These are phyloP conservation scores for Helleia helle DNA, from an alignment of 2,888 invertebrate genomes.

Conservation along the genomic window DNA sequence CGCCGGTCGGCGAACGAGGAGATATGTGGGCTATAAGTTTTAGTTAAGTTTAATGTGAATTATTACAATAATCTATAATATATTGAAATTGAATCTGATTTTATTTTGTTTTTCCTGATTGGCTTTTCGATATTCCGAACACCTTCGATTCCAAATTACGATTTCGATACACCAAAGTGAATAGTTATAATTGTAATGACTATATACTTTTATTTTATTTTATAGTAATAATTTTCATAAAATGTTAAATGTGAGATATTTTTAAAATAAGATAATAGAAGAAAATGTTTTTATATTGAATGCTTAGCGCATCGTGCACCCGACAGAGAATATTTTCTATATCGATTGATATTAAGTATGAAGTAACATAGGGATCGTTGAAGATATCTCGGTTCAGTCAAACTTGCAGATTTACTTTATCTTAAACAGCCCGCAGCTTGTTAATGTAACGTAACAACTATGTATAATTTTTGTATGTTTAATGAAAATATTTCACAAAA, in stretches of 20 bases:
- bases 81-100: constrained; percentile 74
- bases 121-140: constrained; percentile 50
- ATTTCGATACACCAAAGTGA: constrained; percentile 12
- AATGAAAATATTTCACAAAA: constrained; percentile 3
- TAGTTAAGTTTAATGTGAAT: constrained; percentile 74
- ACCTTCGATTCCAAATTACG: constrained; percentile 34
- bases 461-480: constrained; percentile 8
- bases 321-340: constrained; percentile 8
- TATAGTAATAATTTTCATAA: constrained; percentile 7
- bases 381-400: neutral
- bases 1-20: constrained; percentile 61
- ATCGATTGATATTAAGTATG: neutral
- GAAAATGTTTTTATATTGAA: constrained; percentile 12
- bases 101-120: constrained; percentile 70
- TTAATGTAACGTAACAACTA: constrained; percentile 4
- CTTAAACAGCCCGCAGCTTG: neutral
- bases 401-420: neutral
- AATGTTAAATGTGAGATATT: constrained; percentile 9
- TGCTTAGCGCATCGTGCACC: neutral
- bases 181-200: constrained; percentile 5
- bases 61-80: constrained; percentile 74
- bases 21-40: constrained; percentile 71
- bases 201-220: constrained; percentile 2
- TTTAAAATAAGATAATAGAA: constrained; percentile 5
- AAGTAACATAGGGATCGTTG: neutral